phyloP scores from a whole-genome alignment of 2,113 vertebrate species.

The Neopipo cinnamomea region DNA sequence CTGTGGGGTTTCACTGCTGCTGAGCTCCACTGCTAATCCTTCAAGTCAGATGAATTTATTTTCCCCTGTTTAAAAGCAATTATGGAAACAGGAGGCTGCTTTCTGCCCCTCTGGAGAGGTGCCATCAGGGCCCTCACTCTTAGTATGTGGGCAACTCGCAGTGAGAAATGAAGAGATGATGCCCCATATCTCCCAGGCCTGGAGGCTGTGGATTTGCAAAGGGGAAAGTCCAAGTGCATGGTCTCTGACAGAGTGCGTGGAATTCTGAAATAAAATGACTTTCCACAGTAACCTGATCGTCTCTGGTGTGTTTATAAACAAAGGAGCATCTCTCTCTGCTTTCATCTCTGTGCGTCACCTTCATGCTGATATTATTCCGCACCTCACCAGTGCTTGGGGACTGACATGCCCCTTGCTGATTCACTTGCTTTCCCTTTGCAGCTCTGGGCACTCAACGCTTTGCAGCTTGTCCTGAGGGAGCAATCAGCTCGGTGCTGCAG shows the following conservation, averaged over 20 bases:
- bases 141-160: not conserved
- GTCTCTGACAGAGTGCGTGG: conserved; percentile 48
- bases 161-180: not conserved
- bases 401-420: not conserved
- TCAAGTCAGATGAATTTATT: not conserved
- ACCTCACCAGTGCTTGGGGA: not conserved
- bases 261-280: conserved; percentile 65
- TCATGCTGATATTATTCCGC: not conserved
- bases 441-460: not conserved
- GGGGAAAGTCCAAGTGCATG: conserved; percentile 45
- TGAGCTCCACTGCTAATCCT: not conserved
- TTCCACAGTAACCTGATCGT: conserved; percentile 19
- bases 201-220: conserved; percentile 9
- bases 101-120: not conserved
- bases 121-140: not conserved
- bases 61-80: not conserved
- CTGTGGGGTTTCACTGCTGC: not conserved
- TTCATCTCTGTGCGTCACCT: not conserved
- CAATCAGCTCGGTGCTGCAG: not conserved
- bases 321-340: not conserved
- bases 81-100: not conserved
- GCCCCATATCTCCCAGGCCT: not conserved
- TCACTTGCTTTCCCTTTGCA: not conserved
- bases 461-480: not conserved
- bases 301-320: not conserved